These are phyloP conservation scores for Hypsopygia costalis DNA, from an alignment of 2,888 invertebrate species.

Conservation along the genomic window DNA sequence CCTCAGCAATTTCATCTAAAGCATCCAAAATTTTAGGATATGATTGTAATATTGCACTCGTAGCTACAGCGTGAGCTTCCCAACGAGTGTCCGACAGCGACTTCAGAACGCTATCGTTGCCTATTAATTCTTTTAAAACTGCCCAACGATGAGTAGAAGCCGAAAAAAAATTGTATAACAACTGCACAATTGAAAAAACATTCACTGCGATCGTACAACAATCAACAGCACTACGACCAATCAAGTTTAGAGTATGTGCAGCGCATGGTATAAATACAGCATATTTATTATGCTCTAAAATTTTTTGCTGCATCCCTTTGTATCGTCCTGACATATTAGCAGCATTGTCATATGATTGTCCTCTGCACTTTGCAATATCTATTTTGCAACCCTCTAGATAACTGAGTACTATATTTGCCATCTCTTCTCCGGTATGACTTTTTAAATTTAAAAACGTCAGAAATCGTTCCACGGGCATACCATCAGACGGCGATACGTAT, in stretches of 20 bases:
- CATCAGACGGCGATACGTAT: conserved; percentile 1
- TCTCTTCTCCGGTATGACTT: conserved; percentile 9
- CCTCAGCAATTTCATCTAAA: conserved; percentile 6
- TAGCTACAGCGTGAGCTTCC: conserved; percentile 1
- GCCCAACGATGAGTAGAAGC: conserved; percentile 4
- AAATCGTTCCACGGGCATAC: conserved; percentile 5
- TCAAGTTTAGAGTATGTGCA: conserved; percentile 11
- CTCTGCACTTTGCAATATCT: conserved; percentile 11
- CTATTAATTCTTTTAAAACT: conserved; percentile 9
- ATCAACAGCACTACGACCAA: background rate
- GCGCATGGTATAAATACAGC: conserved; percentile 15
- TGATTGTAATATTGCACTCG: conserved; percentile 7
- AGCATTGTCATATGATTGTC: conserved; percentile 13
- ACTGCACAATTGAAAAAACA: background rate
- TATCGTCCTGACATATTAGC: conserved; percentile 13
- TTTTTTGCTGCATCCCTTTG: conserved; percentile 11
- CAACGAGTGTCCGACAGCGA: conserved; percentile 10
- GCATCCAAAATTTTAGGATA: conserved; percentile 7
- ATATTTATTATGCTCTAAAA: conserved; percentile 11
- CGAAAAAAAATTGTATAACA: background rate
- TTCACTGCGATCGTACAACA: background rate
- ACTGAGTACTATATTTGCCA: conserved; percentile 5
- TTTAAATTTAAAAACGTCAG: conserved; percentile 7
- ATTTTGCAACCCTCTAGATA: conserved; percentile 5
- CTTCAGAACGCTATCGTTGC: conserved; percentile 8